Evolutionary conservation across 2,113 vertebrate species (phyloP).

Genomic region (Brachypteracias leptosomus): DNA sequence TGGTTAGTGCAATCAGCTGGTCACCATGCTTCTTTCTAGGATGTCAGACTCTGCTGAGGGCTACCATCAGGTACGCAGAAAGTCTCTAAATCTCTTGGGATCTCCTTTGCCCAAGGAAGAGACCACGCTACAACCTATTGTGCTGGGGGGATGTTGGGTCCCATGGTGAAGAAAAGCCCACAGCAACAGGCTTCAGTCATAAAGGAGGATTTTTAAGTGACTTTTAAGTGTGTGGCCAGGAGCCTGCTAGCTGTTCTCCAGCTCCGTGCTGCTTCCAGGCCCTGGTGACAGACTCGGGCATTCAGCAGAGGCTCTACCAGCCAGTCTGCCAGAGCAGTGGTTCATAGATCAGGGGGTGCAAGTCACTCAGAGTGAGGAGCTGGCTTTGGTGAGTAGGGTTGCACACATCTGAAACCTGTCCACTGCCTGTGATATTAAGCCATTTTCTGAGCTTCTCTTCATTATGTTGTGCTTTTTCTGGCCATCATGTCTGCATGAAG

Average conservation of each 20-base stretch:
- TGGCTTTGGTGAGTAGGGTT: background rate
- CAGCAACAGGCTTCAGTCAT: background rate
- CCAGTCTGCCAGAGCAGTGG: background rate
- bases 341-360: background rate
- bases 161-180: background rate
- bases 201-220: background rate
- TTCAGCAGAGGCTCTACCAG: background rate
- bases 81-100: background rate
- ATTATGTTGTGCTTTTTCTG: background rate
- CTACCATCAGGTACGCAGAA: background rate
- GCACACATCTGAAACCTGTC: background rate
- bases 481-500: background rate
- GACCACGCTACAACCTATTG: background rate
- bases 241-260: background rate
- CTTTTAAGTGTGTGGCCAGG: background rate
- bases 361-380: background rate
- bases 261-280: background rate
- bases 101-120: background rate
- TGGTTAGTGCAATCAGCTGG: background rate
- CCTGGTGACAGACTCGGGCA: rapidly evolving
- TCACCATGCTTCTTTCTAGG: background rate
- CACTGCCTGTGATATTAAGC: background rate
- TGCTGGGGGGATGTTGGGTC: background rate
- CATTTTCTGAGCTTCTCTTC: background rate
- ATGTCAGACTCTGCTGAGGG: background rate